These are phyloP conservation scores for Thaleichthys pacificus DNA, from an alignment of 2,797 vertebrate genomes.

Conservation along the genomic window DNA sequence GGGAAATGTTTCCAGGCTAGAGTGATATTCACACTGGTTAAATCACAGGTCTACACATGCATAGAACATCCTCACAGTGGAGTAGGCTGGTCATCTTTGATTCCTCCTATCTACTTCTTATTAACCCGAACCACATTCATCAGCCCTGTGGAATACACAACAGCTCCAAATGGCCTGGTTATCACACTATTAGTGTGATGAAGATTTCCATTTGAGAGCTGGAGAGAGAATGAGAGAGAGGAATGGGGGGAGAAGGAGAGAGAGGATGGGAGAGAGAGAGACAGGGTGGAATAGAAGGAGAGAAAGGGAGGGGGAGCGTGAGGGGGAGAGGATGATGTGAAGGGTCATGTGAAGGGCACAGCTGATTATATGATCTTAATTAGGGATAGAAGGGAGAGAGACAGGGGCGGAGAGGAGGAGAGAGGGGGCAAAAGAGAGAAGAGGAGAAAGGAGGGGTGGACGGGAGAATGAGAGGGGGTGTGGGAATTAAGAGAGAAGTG, in stretches of 20 bases:
- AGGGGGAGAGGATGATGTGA: conserved; percentile 3
- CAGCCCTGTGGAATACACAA: not conserved
- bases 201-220: not conserved
- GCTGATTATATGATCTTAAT: conserved; percentile 20
- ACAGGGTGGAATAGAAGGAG: not conserved
- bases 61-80: not conserved
- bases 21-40: not conserved
- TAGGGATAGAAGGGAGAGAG: conserved; percentile 23
- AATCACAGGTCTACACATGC: not conserved
- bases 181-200: not conserved
- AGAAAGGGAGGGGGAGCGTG: conserved; percentile 9
- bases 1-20: not conserved
- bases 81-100: not conserved
- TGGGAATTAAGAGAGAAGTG: conserved; percentile 45
- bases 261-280: not conserved
- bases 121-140: not conserved
- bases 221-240: not conserved
- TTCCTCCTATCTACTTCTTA: not conserved
- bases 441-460: conserved; percentile 16
- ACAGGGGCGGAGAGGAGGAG: conserved; percentile 3
- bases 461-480: conserved; percentile 36
- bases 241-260: not conserved
- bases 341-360: conserved; percentile 7
- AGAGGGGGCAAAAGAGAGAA: not conserved
- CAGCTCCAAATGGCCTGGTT: not conserved